phyloP scores from a whole-genome alignment of 2,113 vertebrate species.

The Motacilla alba region DNA sequence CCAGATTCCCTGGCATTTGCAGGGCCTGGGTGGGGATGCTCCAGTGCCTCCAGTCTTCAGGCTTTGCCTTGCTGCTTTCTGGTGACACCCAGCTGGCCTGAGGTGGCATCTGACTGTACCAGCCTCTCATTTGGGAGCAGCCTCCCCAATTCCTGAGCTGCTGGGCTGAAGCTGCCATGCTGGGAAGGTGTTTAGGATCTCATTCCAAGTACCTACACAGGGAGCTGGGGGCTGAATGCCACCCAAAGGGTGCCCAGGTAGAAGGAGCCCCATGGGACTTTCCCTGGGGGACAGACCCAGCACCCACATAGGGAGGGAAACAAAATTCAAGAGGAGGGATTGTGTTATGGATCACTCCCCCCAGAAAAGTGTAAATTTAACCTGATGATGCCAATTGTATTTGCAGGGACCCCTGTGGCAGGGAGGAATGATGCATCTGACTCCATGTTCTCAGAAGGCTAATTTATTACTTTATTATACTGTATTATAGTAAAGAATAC shows the following conservation, averaged over 20 bases:
- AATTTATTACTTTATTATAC: too few relatives aligned
- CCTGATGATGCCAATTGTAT: too few relatives aligned
- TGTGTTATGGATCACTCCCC: background rate
- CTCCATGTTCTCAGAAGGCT: too few relatives aligned
- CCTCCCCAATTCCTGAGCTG: background rate
- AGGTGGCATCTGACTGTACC: background rate
- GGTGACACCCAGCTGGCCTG: background rate
- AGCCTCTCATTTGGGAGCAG: background rate
- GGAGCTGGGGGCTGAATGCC: background rate
- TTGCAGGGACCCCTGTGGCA: too few relatives aligned
- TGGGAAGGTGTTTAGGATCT: background rate
- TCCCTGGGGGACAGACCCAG: background rate
- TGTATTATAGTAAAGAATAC: too few relatives aligned
- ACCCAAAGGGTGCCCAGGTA: background rate
- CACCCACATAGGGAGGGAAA: fast-evolving
- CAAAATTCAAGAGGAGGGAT: background rate
- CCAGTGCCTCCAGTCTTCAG: background rate
- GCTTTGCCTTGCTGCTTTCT: background rate
- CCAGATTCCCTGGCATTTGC: background rate
- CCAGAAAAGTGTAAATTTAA: background rate
- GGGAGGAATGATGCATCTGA: too few relatives aligned
- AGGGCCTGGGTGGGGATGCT: background rate
- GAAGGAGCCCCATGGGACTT: fast-evolving
- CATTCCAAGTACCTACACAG: fast-evolving
- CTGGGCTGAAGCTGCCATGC: background rate